A percentile compares a stretch with the other conserved stretches of the same genome.
Conservation (phyloP, 2,797 vertebrate species). For the Nasua narica region DNA sequence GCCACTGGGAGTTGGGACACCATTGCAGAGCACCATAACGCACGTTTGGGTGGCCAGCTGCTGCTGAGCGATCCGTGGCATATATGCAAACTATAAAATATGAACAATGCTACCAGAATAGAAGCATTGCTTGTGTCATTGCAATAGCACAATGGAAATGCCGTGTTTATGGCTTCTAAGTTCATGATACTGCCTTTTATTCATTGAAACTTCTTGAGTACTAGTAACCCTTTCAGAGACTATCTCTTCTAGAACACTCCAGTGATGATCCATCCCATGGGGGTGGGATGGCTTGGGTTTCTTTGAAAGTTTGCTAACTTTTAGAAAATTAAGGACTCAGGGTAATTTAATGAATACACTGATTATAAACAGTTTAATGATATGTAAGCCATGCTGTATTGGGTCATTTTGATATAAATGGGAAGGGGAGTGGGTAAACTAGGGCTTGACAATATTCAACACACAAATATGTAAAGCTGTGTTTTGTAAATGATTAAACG, state of each 20-base stretch:
- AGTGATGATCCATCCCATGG: background rate
- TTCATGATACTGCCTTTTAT: background rate
- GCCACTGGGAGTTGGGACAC: accelerated
- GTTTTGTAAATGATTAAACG: background rate
- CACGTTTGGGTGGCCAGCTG: background rate
- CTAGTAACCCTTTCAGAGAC: background rate
- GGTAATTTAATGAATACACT: background rate
- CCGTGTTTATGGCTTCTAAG: background rate
- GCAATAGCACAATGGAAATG: background rate
- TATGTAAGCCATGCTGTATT: background rate
- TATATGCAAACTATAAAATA: background rate
- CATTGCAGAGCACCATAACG: accelerated
- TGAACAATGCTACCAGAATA: background rate
- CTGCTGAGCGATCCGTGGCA: background rate
- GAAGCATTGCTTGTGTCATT: background rate
- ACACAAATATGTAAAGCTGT: background rate
- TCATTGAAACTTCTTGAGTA: background rate
- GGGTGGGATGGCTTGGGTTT: background rate
- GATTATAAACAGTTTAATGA: background rate
- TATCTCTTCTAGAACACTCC: background rate
- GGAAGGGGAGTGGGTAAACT: background rate
- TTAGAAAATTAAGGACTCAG: background rate
- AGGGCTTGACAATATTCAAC: background rate
- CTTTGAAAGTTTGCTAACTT: background rate
- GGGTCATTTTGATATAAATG: background rate